Evolutionary conservation across 2,797 vertebrate species (phyloP).

Genomic region (Clarias pachynema): DNA sequence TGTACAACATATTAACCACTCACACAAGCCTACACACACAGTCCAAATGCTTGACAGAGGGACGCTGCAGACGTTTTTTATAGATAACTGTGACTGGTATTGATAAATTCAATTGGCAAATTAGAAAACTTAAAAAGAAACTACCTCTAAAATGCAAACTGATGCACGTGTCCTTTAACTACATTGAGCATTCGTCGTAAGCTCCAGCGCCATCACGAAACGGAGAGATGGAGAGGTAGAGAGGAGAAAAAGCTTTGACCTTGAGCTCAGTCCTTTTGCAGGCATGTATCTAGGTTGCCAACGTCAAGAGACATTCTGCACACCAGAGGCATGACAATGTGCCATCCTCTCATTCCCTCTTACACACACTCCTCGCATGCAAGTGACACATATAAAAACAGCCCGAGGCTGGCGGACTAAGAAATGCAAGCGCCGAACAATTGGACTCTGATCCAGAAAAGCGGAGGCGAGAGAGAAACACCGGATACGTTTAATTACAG

Average conservation of each 20-base stretch:
- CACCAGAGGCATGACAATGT: conserved; percentile 39
- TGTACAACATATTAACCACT: background rate
- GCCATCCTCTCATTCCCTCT: conserved; percentile 27
- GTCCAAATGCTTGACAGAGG: background rate
- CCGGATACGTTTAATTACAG: background rate
- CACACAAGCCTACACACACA: background rate
- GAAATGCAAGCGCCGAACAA: background rate
- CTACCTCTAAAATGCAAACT: background rate
- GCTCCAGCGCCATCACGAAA: background rate
- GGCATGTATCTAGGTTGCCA: conserved; percentile 36
- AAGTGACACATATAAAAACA: background rate
- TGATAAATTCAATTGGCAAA: background rate
- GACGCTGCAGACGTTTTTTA: background rate
- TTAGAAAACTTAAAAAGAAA: background rate
- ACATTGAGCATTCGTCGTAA: background rate
- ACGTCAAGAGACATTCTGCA: conserved; percentile 31
- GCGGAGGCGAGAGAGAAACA: background rate
- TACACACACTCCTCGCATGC: conserved; percentile 4
- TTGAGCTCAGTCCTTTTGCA: conserved; percentile 40
- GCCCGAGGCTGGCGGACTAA: conserved; percentile 6
- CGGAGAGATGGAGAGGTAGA: background rate
- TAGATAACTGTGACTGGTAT: background rate
- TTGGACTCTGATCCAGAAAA: conserved; percentile 8
- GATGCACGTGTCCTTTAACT: background rate
- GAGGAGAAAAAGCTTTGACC: conserved; percentile 38